Evolutionary conservation across 2,888 invertebrate species (phyloP).

Genomic region (Azorinus chamasolen): DNA sequence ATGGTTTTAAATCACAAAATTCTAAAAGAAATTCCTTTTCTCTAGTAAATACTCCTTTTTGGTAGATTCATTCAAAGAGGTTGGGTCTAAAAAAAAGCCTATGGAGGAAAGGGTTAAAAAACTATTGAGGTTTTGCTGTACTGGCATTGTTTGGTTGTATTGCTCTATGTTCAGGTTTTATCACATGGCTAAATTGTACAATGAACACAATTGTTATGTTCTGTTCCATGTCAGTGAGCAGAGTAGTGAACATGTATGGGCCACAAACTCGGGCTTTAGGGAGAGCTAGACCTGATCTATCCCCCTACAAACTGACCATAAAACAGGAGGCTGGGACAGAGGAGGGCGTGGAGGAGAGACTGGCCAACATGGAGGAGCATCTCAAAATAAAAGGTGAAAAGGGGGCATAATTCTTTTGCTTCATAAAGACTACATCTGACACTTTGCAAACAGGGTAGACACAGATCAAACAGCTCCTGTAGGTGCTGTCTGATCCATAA

Average conservation of each 20-base stretch:
- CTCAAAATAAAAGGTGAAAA: slow-evolving; percentile 87
- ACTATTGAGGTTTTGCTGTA: no score
- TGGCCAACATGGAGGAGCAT: slow-evolving; percentile 90
- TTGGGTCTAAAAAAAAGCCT: no score
- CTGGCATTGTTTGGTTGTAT: no score
- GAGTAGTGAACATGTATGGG: slow-evolving; percentile 86
- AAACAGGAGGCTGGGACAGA: slow-evolving; percentile 26
- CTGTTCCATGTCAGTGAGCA: slow-evolving; percentile 63
- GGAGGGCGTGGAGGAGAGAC: slow-evolving; percentile 90
- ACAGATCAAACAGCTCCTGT: no score
- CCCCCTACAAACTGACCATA: slow-evolving; percentile 19
- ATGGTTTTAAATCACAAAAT: no score
- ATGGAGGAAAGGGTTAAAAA: neutral
- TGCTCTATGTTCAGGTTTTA: neutral
- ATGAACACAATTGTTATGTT: slow-evolving; percentile 1
- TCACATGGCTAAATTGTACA: neutral
- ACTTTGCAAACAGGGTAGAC: no score
- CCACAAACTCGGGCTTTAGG: slow-evolving; percentile 76
- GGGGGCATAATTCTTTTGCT: no score
- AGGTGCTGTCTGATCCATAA: no score
- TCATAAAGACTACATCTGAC: no score
- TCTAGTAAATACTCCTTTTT: no score
- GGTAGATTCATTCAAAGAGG: no score
- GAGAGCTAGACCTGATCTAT: slow-evolving; percentile 11
- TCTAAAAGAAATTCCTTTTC: no score